Percentiles rank a stretch among this genome's conserved stretches.
These are phyloP conservation scores for Augochlorella aurata DNA, from an alignment of 2,888 invertebrate genomes.

Conservation along the genomic window DNA sequence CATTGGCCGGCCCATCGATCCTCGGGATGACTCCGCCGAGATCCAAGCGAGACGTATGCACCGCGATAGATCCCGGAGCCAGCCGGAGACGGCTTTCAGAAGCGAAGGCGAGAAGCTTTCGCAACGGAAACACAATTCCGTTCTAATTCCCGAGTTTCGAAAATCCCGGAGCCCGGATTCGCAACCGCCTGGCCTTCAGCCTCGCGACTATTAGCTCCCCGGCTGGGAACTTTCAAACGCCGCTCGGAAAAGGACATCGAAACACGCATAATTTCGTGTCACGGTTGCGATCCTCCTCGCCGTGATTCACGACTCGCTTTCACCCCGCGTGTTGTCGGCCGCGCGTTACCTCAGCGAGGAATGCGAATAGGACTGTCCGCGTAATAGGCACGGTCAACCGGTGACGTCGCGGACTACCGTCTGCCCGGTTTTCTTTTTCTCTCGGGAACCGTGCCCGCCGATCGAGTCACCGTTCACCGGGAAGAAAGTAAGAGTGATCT, in stretches of 20 bases:
- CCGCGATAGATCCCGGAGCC: neutral
- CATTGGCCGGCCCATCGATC: no score
- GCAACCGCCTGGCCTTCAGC: slow-evolving; percentile 42
- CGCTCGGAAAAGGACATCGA: slow-evolving; percentile 14
- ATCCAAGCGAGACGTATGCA: no score
- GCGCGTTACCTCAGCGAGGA: neutral
- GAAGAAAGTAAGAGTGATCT: slow-evolving; percentile 78
- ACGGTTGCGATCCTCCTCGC: slow-evolving; percentile 18
- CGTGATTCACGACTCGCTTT: slow-evolving; percentile 34
- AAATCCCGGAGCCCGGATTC: slow-evolving; percentile 32
- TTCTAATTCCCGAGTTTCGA: slow-evolving; percentile 45
- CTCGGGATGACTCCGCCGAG: no score
- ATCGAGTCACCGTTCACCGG: slow-evolving; percentile 53
- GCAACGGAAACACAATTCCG: slow-evolving; percentile 35
- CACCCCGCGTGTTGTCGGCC: slow-evolving; percentile 7
- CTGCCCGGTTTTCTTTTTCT: neutral
- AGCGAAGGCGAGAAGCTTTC: slow-evolving; percentile 12
- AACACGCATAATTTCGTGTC: slow-evolving; percentile 38
- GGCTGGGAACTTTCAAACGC: slow-evolving; percentile 37
- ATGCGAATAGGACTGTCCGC: neutral
- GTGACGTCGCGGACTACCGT: neutral
- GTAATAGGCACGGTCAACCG: neutral
- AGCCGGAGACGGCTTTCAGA: neutral
- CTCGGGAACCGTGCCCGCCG: slow-evolving; percentile 1
- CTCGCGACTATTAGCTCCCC: neutral